phyloP scores from a whole-genome alignment of 2,888 invertebrate species.

The Eledone cirrhosa region DNA sequence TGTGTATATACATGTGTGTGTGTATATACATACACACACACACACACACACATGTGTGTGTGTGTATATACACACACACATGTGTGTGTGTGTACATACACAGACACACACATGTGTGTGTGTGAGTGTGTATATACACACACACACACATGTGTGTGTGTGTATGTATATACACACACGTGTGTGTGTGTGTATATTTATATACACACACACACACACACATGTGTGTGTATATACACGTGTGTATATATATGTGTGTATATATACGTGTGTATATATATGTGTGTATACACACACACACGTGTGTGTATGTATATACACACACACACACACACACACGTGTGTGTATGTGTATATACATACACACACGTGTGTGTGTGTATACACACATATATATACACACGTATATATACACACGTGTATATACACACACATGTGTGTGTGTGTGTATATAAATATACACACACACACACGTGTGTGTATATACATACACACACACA shows the following conservation, averaged over 20 bases:
- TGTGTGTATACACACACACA: not conserved
- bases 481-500: not conserved
- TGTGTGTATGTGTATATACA: not conserved
- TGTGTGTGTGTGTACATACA: not conserved
- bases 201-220: not conserved
- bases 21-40: not conserved
- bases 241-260: not conserved
- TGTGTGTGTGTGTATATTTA: not conserved
- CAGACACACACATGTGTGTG: not conserved
- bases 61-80: not conserved
- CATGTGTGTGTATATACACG: not conserved
- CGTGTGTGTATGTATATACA: not conserved
- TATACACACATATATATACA: not conserved
- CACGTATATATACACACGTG: not conserved
- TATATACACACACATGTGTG: not conserved
- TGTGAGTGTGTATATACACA: not conserved
- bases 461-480: not conserved
- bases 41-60: not conserved
- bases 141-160: not conserved
- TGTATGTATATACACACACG: not conserved
- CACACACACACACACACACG: not conserved
- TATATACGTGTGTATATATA: not conserved
- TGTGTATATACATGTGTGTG: not conserved
- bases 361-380: not conserved
- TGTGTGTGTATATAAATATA: not conserved